Base-by-base conservation (phyloP, 2,113 vertebrate genomes). In the Ptychochromis oligacanthus region DNA sequence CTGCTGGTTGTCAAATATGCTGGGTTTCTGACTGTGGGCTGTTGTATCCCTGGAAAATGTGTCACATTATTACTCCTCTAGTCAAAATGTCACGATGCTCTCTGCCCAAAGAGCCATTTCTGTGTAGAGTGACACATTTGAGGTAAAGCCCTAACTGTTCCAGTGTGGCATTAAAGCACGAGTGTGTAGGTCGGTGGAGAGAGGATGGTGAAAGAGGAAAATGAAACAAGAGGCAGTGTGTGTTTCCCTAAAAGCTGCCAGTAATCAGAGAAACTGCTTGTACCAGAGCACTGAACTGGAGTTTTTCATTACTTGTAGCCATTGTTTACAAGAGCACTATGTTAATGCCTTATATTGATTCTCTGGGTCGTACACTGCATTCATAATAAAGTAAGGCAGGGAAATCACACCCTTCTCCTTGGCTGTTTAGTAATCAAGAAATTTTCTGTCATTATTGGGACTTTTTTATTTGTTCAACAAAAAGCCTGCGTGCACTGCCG, bases 161-260 rank as follows among this genome's bases (percentile, higher is more conserved):
- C 52, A 18, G 11, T 6, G 20, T 79, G 77, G 60, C 58, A 65
- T 36, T 40, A 76, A 72, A 74, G 38, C 4, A 28, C 10, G n/a
- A 74, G 79, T 72, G 83, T 62, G 82, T 70, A 61, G 82, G 76
- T 40, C 24, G 79, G 58, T 72, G 80, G 70, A 83, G 43, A 83
- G 67, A 80, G 22, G 46, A 67, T 57, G 20, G 57, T 80, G 20
- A 24, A 1, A 3, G 75, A 57, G 49, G 40, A 55, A 62, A 75
- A 81, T 18, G 54, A 74, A 22, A 79, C 36, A 54, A 61, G 43
- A 77, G 67, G 26, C 9, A 1, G 31, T 52, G 26, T 58, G 55
- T 64, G 13, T 82, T 87, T 86, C 80, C 43, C 60, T 59, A 10
- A 62, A 52, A 54, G 43, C 81, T 64, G 34, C 74, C 34, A 52